Evolutionary conservation across 2,797 vertebrate genomes (phyloP).

Genomic region (Mareca strepera): DNA sequence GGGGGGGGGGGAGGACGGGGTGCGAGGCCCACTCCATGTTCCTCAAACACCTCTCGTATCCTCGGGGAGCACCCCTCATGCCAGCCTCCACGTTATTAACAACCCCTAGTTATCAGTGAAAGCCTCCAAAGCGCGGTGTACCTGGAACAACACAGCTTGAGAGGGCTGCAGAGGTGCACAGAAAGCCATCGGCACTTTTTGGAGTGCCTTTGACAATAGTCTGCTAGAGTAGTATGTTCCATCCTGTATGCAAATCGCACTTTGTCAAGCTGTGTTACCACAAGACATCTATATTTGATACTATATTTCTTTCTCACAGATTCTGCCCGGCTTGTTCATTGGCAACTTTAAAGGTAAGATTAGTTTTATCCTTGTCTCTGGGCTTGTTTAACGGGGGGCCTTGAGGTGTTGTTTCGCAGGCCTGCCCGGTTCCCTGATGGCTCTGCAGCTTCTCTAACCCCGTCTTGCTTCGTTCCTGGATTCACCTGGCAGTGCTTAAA

Average conservation of each 20-base stretch:
- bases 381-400: background rate
- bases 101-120: background rate
- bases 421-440: background rate
- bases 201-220: conserved; percentile 13
- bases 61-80: background rate
- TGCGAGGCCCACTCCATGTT: fast-evolving
- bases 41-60: background rate
- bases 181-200: background rate
- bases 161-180: background rate
- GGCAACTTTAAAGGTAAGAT: conserved; percentile 94
- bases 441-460: conserved; percentile 8
- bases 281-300: conserved; percentile 69
- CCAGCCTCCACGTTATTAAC: background rate
- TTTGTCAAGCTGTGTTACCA: conserved; percentile 47
- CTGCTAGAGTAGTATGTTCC: conserved; percentile 64
- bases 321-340: conserved; percentile 93
- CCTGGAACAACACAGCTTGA: background rate
- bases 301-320: conserved; percentile 81
- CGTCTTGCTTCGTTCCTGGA: background rate
- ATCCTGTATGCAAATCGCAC: conserved; percentile 63
- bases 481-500: background rate
- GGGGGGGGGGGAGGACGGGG: background rate
- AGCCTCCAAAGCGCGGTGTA: fast-evolving
- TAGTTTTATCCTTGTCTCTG: conserved; percentile 14
- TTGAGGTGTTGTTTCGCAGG: background rate